phyloP scores from a whole-genome alignment of 2,888 invertebrate species.

The Cataglyphis cursor region DNA sequence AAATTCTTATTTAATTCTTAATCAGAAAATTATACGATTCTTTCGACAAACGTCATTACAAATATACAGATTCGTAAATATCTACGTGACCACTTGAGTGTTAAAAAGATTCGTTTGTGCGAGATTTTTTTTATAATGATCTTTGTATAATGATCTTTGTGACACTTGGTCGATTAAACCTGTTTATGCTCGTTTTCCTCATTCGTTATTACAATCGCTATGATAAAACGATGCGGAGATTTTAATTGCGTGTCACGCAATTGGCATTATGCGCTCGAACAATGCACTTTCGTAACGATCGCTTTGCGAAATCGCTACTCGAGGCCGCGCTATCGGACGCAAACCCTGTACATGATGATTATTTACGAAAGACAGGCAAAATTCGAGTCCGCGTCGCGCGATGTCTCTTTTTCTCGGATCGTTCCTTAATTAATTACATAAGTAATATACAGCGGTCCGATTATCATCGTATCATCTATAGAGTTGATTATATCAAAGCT shows the following conservation, averaged over 20 bases:
- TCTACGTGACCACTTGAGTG: not conserved
- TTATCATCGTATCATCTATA: conserved; percentile 25
- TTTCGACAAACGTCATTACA: not conserved
- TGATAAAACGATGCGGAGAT: conserved; percentile 12
- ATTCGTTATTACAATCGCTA: not conserved
- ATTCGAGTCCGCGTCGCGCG: conserved; percentile 45
- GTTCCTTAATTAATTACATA: conserved; percentile 29
- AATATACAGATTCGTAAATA: conserved; percentile 20
- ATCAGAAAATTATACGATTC: not conserved
- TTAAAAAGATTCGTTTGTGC: not conserved
- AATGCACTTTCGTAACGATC: conserved; percentile 18
- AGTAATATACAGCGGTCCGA: not conserved
- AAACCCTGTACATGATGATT: conserved; percentile 33
- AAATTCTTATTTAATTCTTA: not conserved
- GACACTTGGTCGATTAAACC: not conserved
- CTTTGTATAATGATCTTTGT: not conserved
- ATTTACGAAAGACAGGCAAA: conserved; percentile 61
- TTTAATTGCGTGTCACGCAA: conserved; percentile 41
- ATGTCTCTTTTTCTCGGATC: not conserved
- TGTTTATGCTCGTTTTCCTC: not conserved
- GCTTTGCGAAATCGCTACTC: conserved; percentile 35
- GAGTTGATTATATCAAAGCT: not conserved
- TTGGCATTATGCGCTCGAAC: not conserved
- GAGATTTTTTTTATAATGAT: not conserved
- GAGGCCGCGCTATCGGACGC: conserved; percentile 34